phyloP scores from a whole-genome alignment of 1,140 invertebrate genomes.

The Plectus sambesii region DNA sequence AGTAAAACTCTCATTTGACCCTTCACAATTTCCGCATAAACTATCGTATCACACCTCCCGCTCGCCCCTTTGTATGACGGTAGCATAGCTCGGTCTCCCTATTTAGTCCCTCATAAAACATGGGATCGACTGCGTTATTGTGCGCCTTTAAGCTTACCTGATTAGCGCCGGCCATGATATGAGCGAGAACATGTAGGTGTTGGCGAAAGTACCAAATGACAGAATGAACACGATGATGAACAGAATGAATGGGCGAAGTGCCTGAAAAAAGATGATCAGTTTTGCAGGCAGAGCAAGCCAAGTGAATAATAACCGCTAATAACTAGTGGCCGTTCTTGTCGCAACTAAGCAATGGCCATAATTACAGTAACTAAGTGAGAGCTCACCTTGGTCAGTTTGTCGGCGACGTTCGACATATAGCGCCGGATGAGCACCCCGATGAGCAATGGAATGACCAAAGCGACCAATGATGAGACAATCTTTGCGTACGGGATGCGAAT shows the following conservation, averaged over 20 bases:
- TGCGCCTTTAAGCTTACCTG: conserved; percentile 56
- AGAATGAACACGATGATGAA: conserved; percentile 72
- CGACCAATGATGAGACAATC: conserved; percentile 62
- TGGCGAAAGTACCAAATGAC: conserved; percentile 77
- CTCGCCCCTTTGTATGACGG: too few relatives aligned
- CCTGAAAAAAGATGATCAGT: conserved; percentile 47
- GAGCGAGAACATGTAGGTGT: conserved; percentile 77
- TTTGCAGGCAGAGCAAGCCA: too few relatives aligned
- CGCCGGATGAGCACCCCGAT: conserved; percentile 58
- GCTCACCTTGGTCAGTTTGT: conserved; percentile 55
- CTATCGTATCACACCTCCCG: too few relatives aligned
- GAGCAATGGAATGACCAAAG: conserved; percentile 67
- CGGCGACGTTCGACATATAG: conserved; percentile 49
- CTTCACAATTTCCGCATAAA: too few relatives aligned
- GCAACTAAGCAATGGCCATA: too few relatives aligned
- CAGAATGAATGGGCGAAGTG: conserved; percentile 73
- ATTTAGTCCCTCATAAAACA: too few relatives aligned
- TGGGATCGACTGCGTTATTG: too few relatives aligned
- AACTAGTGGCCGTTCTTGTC: too few relatives aligned
- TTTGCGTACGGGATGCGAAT: conserved; percentile 67
- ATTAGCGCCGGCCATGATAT: conserved; percentile 56
- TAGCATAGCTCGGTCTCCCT: too few relatives aligned
- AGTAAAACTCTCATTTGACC: too few relatives aligned
- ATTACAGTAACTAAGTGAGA: conserved; percentile 11
- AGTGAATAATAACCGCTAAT: too few relatives aligned